These are phyloP conservation scores for Anthopleura xanthogrammica DNA, from an alignment of 92 coral and sea anemone genomes.

Conservation along the genomic window DNA sequence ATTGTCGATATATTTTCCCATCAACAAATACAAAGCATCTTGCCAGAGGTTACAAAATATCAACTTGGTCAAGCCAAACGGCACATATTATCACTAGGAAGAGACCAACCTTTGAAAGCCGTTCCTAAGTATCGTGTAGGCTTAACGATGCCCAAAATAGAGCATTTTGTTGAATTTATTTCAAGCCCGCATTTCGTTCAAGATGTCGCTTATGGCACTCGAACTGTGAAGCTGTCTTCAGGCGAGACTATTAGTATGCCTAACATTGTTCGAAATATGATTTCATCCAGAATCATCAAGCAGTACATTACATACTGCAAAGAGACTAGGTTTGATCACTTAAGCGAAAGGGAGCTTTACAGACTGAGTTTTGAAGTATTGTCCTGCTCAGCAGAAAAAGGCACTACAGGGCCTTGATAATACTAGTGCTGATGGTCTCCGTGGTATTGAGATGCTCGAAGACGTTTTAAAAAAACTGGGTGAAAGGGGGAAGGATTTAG, in stretches of 20 bases:
- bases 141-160: constrained; percentile 20
- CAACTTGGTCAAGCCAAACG: constrained; percentile 46
- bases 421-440: constrained; percentile 41
- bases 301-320: constrained; percentile 47
- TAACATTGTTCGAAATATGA: constrained; percentile 44
- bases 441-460: constrained; percentile 40
- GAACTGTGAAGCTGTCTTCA: constrained; percentile 37
- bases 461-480: constrained; percentile 34
- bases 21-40: constrained; percentile 14
- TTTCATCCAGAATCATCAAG: constrained; percentile 48
- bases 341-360: constrained; percentile 51
- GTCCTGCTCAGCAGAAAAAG: constrained; percentile 53
- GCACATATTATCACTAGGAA: constrained; percentile 36
- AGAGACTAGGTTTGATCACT: constrained; percentile 40
- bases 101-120: constrained; percentile 42
- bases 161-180: constrained; percentile 39
- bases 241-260: constrained; percentile 49
- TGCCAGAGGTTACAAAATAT: constrained; percentile 41
- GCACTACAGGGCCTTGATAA: constrained; percentile 58
- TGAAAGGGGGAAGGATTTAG: constrained; percentile 32
- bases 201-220: constrained; percentile 53
- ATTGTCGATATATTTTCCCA: constrained; percentile 38
- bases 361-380: constrained; percentile 35
- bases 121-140: constrained; percentile 48
- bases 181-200: constrained; percentile 46